These are phyloP conservation scores for Muraenolepis orangiensis DNA, from an alignment of 2,797 vertebrate genomes.

Conservation along the genomic window DNA sequence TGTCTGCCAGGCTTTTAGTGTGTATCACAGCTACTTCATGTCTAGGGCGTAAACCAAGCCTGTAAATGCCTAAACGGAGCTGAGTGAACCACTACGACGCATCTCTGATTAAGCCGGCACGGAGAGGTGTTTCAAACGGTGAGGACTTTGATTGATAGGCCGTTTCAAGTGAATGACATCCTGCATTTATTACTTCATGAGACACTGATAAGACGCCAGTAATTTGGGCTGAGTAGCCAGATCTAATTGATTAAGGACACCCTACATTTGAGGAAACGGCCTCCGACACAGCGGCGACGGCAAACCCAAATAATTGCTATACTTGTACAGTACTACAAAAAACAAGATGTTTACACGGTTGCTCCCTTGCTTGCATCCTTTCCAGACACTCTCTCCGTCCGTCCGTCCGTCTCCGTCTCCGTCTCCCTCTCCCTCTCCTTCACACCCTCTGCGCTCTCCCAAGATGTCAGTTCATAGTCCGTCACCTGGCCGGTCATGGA, in stretches of 20 bases:
- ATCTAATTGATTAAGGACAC: neutral
- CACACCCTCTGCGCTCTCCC: slow-evolving; percentile 10
- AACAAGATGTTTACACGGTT: neutral
- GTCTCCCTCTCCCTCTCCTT: too few relatives aligned
- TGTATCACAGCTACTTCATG: neutral
- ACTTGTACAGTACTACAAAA: neutral
- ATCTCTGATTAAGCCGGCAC: neutral
- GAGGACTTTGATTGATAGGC: neutral
- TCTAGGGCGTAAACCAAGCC: neutral
- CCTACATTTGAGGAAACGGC: neutral
- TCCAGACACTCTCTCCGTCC: neutral
- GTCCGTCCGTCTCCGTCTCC: neutral
- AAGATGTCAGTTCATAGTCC: slow-evolving; percentile 47
- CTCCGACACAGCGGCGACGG: neutral
- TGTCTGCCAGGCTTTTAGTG: too few relatives aligned
- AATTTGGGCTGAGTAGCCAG: neutral
- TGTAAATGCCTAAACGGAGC: neutral
- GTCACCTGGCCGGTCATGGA: slow-evolving; percentile 58
- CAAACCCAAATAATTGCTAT: too few relatives aligned
- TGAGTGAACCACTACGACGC: neutral
- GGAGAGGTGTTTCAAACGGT: neutral
- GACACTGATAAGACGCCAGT: neutral
- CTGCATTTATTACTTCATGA: neutral
- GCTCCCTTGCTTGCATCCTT: neutral
- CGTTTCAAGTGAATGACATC: neutral